Base-by-base conservation (phyloP, 1,140 invertebrate genomes). In the Palaemon carinicauda region DNA sequence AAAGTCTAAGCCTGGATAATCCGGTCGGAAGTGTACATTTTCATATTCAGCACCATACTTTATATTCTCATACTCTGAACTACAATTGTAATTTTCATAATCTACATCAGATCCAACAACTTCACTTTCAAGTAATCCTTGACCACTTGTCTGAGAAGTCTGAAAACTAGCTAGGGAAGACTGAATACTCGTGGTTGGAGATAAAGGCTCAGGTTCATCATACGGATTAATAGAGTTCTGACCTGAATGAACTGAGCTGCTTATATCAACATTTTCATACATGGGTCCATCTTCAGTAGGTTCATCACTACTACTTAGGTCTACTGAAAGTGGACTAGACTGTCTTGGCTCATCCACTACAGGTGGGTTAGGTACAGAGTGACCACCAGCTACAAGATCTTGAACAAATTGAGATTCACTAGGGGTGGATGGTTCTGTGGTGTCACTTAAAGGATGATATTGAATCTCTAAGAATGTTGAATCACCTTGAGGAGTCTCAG, bases 261-360 rank as follows among this genome's bases (percentile, higher is more conserved):
- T 77, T 50, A 56, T 27, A 33, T 87, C 85, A 21, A 89, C 82
- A 56, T 89, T 89, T 74, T 89, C 89, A 65, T 89, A 89, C 69
- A 88, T 84, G n/a, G 89, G 89, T 27, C 86, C 82, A 79, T 89
- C 87, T 78, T 89, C 87, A 50, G 80, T 65, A 5, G 83, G 82
- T 51, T 89, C 89, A 82, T 89, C 89, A 80, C 87, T 88, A n/a
- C 89, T 89, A 53, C 89, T 89, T 50, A 89, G 56, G 60, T 89
- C 89, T 27, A 87, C 80, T 9, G 89, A 89, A n/a, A 89, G 60
- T 15, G 89, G 89, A 53, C 87, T 88, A 15, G 87, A 85, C 71
- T 88, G 89, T 27, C 84, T 73, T 24, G 87, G 89, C 12, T 84
- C 84, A 17, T 85, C 79, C 52, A 71, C n/a, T 31, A 60, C 31